Percentiles rank a stretch among this genome's conserved stretches.
These are phyloP conservation scores for Euplexia lucipara DNA, from an alignment of 2,888 invertebrate species.

Conservation along the genomic window DNA sequence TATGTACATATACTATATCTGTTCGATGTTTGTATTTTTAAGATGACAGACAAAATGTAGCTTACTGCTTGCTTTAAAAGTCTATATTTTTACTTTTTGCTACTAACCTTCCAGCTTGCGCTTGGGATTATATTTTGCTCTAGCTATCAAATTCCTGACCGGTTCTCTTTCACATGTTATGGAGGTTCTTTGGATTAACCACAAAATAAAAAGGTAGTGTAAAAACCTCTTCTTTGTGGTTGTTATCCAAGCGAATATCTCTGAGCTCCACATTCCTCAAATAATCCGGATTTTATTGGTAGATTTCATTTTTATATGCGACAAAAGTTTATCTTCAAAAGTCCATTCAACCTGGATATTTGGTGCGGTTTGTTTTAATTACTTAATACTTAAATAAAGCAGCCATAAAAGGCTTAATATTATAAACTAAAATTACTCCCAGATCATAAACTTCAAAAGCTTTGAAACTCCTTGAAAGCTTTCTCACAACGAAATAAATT, in stretches of 20 bases:
- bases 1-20: too few species aligned
- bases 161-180: conserved; percentile 7
- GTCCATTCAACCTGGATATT: neutral
- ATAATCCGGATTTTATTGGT: conserved; percentile 14
- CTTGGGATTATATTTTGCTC: neutral
- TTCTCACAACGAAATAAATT: conserved; percentile 54
- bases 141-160: conserved; percentile 31
- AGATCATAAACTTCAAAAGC: conserved; percentile 21
- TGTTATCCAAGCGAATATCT: neutral
- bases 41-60: too few species aligned
- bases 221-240: conserved; percentile 22
- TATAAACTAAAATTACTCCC: neutral
- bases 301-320: neutral
- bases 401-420: neutral
- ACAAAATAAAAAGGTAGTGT: conserved; percentile 22
- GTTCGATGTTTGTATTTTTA: too few species aligned
- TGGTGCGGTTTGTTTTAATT: too few species aligned
- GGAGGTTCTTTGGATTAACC: conserved; percentile 29
- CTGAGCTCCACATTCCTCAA: conserved; percentile 8
- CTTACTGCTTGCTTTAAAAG: neutral
- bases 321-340: neutral
- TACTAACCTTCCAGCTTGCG: neutral
- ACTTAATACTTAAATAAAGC: neutral
- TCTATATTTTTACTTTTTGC: neutral
- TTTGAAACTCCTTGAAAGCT: conserved; percentile 34